Conservation (phyloP, 2,113 vertebrate species). For the Equus quagga region DNA sequence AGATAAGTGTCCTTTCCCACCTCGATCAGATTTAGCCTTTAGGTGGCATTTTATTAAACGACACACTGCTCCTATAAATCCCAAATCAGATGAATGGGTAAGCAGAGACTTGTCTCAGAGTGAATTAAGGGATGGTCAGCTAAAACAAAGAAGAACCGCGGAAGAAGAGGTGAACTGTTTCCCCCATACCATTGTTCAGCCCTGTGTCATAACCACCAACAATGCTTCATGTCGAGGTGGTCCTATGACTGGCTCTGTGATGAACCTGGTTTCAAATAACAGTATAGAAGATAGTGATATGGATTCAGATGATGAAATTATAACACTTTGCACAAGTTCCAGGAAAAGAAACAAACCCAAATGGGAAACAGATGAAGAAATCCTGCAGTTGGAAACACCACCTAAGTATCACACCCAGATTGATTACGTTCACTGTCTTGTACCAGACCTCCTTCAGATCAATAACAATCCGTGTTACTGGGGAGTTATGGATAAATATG, state of each 20-base stretch:
- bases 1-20: constrained; percentile 97
- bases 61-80: constrained; percentile 87
- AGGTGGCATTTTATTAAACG: constrained; percentile 97
- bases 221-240: constrained; percentile 68
- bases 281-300: constrained; percentile 92
- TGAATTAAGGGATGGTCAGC: constrained; percentile 80
- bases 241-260: constrained; percentile 66
- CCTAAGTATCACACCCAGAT: constrained; percentile 91
- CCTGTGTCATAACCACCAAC: constrained; percentile 77
- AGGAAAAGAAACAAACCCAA: constrained; percentile 91
- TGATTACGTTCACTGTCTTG: constrained; percentile 93
- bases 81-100: constrained; percentile 86
- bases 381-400: constrained; percentile 86
- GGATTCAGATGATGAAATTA: constrained; percentile 90
- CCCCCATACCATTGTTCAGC: constrained; percentile 80
- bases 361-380: constrained; percentile 88
- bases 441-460: constrained; percentile 98
- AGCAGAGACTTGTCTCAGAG: constrained; percentile 84
- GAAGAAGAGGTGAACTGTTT: constrained; percentile 71
- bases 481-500: constrained; percentile 97
- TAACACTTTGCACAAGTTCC: constrained; percentile 87
- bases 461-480: constrained; percentile 98
- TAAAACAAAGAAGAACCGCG: constrained; percentile 71
- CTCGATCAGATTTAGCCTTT: constrained; percentile 94
- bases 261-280: constrained; percentile 78